Percentiles rank a stretch among this genome's conserved stretches.
Evolutionary conservation across 2,888 invertebrate genomes (phyloP).

Genomic region (Adelphocoris suturalis): DNA sequence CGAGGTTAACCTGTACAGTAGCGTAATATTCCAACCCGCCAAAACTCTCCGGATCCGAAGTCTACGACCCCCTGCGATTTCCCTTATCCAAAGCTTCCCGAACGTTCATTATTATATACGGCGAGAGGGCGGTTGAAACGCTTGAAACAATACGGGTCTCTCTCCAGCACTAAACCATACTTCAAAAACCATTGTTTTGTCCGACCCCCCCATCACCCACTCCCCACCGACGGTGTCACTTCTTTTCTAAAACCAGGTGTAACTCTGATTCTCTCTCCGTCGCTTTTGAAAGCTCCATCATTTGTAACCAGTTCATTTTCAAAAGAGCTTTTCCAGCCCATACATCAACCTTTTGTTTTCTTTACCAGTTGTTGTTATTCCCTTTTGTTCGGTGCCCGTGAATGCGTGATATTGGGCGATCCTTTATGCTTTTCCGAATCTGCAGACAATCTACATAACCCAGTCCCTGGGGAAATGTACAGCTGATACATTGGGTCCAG

Average conservation of each 20-base stretch:
- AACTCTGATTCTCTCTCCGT: slow-evolving; percentile 24
- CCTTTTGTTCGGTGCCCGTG: not conserved
- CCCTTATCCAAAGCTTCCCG: slow-evolving; percentile 18
- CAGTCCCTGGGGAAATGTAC: no score
- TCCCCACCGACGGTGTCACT: slow-evolving; percentile 26
- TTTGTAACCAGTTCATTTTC: slow-evolving; percentile 65
- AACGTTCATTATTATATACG: slow-evolving; percentile 34
- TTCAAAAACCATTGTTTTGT: slow-evolving; percentile 52
- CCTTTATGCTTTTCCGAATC: slow-evolving; percentile 29
- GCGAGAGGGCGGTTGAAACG: not conserved
- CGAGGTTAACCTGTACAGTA: no score
- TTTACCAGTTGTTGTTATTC: slow-evolving; percentile 46
- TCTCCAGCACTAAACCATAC: slow-evolving; percentile 49
- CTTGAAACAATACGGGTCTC: slow-evolving; percentile 33
- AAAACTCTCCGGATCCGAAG: no score
- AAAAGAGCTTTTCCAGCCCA: slow-evolving; percentile 59
- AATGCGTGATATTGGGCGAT: slow-evolving; percentile 44
- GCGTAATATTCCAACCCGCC: no score
- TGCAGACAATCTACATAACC: not conserved
- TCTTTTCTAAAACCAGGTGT: slow-evolving; percentile 59
- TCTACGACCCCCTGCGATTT: no score
- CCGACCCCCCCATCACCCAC: not conserved
- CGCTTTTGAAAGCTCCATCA: slow-evolving; percentile 60
- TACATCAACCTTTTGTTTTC: slow-evolving; percentile 59
- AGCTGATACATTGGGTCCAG: no score